A percentile compares a stretch with the other conserved stretches of the same genome.
Conservation (phyloP, 2,797 vertebrate genomes). For the Microtus agrestis region DNA sequence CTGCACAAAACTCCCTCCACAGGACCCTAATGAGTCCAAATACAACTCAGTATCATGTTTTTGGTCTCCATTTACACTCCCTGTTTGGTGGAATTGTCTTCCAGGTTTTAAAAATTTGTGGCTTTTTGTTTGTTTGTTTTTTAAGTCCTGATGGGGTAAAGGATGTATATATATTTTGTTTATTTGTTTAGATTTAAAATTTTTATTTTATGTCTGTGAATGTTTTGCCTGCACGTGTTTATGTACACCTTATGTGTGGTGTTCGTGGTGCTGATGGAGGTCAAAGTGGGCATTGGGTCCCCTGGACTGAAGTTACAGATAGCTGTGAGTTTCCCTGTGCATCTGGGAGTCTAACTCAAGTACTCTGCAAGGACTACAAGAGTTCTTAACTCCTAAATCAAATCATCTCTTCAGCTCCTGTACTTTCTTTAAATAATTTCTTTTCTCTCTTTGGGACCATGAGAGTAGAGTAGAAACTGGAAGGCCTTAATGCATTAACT, state of each 20-base stretch:
- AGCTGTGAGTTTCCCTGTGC: not conserved
- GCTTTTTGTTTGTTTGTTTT: not conserved
- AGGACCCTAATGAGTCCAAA: not conserved
- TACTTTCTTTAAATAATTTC: not conserved
- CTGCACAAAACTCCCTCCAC: not conserved
- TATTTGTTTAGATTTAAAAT: not conserved
- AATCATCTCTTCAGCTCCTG: not conserved
- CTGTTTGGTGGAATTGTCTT: slow-evolving; percentile 42
- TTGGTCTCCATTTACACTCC: not conserved
- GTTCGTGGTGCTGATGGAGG: not conserved
- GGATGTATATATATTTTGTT: not conserved
- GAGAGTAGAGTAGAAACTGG: slow-evolving; percentile 13
- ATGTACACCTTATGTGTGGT: not conserved
- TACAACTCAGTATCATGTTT: not conserved
- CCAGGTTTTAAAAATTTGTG: not conserved
- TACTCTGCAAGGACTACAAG: not conserved
- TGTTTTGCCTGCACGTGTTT: not conserved
- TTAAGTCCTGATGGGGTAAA: not conserved
- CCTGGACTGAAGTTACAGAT: not conserved
- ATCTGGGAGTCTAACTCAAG: not conserved
- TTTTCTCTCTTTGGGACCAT: slow-evolving; percentile 11
- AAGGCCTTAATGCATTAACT: slow-evolving; percentile 38
- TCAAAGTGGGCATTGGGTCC: not conserved
- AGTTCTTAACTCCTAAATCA: not conserved
- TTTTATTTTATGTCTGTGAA: not conserved